Evolutionary conservation across 2,797 vertebrate species (phyloP).

Genomic region (Phrynocephalus forsythii): DNA sequence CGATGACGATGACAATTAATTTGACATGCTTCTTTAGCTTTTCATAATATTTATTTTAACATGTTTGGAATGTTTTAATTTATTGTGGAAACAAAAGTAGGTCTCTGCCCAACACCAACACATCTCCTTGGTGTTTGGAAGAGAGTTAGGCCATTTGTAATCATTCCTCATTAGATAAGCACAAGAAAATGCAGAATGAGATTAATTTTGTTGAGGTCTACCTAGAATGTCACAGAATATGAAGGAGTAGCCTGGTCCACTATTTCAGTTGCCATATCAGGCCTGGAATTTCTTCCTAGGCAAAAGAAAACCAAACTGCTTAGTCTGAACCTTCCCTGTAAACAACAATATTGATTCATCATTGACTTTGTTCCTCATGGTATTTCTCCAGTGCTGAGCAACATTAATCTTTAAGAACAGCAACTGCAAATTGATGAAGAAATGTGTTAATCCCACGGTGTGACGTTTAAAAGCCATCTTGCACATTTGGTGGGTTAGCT

Average conservation of each 20-base stretch:
- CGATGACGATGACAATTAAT: no score
- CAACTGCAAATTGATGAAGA: conserved; percentile 2
- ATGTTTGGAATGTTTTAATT: no score
- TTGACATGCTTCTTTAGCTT: not conserved
- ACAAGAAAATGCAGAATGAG: not conserved
- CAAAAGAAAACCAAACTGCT: not conserved
- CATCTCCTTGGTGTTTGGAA: no score
- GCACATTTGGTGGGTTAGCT: not conserved
- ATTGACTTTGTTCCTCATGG: not conserved
- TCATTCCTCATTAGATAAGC: not conserved
- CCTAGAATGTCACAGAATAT: not conserved
- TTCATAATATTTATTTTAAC: not conserved
- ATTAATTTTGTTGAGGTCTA: not conserved
- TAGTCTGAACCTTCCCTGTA: conserved; percentile 15
- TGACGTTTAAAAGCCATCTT: not conserved
- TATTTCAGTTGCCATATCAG: not conserved
- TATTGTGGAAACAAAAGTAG: no score
- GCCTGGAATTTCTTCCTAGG: not conserved
- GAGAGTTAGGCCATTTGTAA: not conserved
- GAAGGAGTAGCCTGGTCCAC: not conserved
- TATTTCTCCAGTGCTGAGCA: conserved; percentile 10
- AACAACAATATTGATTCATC: conserved; percentile 39
- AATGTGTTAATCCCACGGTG: not conserved
- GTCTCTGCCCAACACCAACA: no score
- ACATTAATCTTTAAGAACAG: conserved; percentile 37